phyloP scores from a whole-genome alignment of 2,113 vertebrate species.

The Capricornis sumatraensis region DNA sequence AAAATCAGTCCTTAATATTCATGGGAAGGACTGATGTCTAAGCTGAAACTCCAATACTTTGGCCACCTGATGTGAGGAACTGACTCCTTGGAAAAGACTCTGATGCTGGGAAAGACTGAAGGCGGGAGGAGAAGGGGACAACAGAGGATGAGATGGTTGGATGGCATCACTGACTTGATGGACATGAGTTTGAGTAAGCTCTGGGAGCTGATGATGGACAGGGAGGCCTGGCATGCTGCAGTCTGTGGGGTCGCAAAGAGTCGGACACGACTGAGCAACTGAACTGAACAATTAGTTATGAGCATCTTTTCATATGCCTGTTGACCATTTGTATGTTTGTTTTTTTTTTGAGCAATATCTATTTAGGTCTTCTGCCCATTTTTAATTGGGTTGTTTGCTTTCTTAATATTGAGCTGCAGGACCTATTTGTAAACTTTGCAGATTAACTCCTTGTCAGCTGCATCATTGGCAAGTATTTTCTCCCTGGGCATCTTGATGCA shows the following conservation, averaged over 20 bases:
- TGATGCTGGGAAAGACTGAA: not conserved
- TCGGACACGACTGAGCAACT: not conserved
- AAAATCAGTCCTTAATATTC: not conserved
- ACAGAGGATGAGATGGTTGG: not conserved
- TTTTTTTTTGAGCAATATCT: not conserved
- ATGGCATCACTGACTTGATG: not conserved
- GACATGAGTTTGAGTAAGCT: not conserved
- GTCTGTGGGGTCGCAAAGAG: not conserved
- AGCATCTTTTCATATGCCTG: not conserved
- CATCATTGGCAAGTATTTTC: not conserved
- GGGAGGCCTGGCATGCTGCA: not conserved
- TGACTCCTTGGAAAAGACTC: not conserved
- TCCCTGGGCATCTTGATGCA: not conserved
- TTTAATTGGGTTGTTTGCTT: not conserved
- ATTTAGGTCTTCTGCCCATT: not conserved
- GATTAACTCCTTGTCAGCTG: not conserved
- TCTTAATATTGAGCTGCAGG: not conserved
- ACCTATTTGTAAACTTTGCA: not conserved
- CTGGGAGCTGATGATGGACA: not conserved
- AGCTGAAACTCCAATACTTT: not conserved
- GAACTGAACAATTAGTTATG: not conserved
- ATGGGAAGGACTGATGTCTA: not conserved
- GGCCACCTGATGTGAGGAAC: not conserved
- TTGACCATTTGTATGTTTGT: not conserved
- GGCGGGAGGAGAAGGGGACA: not conserved